Conservation (phyloP, 2,113 vertebrate genomes). For the Origma solitaria region DNA sequence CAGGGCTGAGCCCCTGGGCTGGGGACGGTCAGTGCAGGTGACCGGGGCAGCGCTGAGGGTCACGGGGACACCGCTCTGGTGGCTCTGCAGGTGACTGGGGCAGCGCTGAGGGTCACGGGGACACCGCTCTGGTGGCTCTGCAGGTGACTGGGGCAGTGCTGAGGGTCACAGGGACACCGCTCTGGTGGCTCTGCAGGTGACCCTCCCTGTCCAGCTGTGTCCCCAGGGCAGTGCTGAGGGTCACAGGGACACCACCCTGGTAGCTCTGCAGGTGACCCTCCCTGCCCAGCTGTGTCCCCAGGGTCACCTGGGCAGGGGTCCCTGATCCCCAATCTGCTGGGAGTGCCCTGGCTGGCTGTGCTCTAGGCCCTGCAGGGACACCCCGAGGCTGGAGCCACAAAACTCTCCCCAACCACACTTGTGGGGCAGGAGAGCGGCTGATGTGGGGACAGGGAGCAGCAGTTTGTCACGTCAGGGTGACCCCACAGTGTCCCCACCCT, state of each 20-base stretch:
- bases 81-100: not conserved
- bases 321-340: fast-evolving
- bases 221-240: no score
- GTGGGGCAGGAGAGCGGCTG: not conserved
- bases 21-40: not conserved
- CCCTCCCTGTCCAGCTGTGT: not conserved
- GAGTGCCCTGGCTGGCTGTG: not conserved
- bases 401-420: not conserved
- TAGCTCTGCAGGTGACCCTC: fast-evolving
- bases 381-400: not conserved
- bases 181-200: not conserved
- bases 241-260: no score
- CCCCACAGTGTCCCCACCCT: not conserved
- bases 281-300: not conserved
- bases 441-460: not conserved
- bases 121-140: not conserved
- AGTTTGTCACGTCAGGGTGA: fast-evolving
- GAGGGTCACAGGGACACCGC: not conserved
- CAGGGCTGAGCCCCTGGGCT: not conserved
- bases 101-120: no score
- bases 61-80: not conserved
- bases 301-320: not conserved
- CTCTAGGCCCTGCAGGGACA: no score
- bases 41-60: not conserved
- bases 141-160: fast-evolving